Evolutionary conservation across 2,113 vertebrate genomes (phyloP).

Genomic region (Panthera uncia): DNA sequence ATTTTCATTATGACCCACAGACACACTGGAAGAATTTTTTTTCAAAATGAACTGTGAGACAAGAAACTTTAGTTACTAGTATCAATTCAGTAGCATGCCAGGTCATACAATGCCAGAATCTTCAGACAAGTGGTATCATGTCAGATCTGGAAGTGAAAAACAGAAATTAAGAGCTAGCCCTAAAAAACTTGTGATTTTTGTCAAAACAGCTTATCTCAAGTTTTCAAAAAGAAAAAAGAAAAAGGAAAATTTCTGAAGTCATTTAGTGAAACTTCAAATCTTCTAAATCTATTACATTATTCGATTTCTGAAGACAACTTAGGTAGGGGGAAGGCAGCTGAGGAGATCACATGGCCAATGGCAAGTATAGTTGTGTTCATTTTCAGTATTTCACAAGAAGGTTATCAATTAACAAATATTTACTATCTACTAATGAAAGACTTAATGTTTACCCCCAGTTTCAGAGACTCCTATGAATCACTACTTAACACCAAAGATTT

Average conservation of each 20-base stretch:
- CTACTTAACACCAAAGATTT: neutral
- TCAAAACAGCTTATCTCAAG: neutral
- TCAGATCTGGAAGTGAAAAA: conserved; percentile 14
- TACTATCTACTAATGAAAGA: neutral
- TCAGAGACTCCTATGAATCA: neutral
- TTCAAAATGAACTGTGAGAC: conserved; percentile 19
- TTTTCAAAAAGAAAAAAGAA: neutral
- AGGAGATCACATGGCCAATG: neutral
- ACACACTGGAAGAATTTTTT: neutral
- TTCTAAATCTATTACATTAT: conserved; percentile 9
- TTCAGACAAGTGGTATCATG: conserved; percentile 29
- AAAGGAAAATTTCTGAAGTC: neutral
- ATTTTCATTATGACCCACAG: conserved; percentile 12
- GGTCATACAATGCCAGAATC: neutral
- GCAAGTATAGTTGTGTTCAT: neutral
- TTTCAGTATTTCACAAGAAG: conserved; percentile 39
- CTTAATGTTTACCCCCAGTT: neutral
- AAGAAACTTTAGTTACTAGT: conserved; percentile 30
- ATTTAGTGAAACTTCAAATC: conserved; percentile 38
- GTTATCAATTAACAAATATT: conserved; percentile 1
- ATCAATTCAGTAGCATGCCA: neutral
- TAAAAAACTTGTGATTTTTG: conserved; percentile 20
- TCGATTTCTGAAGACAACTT: neutral
- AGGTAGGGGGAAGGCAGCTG: neutral
- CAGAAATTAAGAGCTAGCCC: neutral